Percentiles rank a stretch among this genome's conserved stretches.
Conservation (phyloP, 1,140 invertebrate genomes). For the Drosophila nigrodunni region DNA sequence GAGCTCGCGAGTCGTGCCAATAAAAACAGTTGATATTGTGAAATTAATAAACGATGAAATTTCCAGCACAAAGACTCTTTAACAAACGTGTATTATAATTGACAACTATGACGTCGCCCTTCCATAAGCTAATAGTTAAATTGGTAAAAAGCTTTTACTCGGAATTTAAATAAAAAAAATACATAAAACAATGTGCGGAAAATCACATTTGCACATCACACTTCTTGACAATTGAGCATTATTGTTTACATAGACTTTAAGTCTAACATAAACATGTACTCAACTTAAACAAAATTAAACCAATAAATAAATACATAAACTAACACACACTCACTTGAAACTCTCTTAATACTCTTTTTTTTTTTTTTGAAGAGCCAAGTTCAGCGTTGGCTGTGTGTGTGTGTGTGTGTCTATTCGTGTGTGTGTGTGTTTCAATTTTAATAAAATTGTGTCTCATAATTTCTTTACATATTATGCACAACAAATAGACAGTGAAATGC, state of each 20-base stretch:
- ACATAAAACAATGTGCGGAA: constrained; percentile 17
- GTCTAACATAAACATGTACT: constrained; percentile 32
- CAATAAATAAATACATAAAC: constrained; percentile 4
- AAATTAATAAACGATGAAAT: constrained; percentile 13
- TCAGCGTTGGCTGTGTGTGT: background rate
- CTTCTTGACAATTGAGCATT: constrained; percentile 8
- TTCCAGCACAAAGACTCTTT: background rate
- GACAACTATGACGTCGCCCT: background rate
- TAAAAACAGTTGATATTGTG: constrained; percentile 14
- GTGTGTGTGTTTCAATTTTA: constrained; percentile 23
- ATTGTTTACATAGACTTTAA: constrained; percentile 32
- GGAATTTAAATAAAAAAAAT: background rate
- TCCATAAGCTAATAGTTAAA: background rate
- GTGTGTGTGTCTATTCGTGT: constrained; percentile 1
- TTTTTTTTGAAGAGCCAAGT: constrained; percentile 9
- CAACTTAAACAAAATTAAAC: constrained; percentile 36
- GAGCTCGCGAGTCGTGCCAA: background rate
- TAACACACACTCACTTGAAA: background rate
- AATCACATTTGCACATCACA: constrained; percentile 26
- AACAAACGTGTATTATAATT: background rate
- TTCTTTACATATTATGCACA: constrained; percentile 31
- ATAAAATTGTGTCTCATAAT: constrained; percentile 40
- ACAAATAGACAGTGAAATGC: constrained; percentile 12
- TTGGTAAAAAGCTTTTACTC: constrained; percentile 10
- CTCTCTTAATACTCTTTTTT: constrained; percentile 10